Evolutionary conservation across 2,113 vertebrate species (phyloP).

Genomic region (Lasiurus cinereus): DNA sequence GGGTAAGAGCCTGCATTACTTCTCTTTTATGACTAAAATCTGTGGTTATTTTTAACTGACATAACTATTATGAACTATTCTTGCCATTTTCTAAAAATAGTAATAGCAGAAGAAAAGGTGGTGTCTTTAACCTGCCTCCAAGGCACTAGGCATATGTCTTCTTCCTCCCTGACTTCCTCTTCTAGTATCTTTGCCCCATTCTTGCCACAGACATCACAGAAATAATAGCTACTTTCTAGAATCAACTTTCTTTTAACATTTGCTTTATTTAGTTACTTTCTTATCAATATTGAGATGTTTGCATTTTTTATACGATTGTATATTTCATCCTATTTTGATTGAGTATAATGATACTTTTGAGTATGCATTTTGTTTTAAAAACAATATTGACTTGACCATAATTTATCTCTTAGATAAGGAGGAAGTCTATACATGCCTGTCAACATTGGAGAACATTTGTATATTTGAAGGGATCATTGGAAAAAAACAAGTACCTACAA

Average conservation of each 20-base stretch:
- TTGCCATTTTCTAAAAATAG: conserved; percentile 19
- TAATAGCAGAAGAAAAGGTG: background rate
- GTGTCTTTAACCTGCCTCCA: background rate
- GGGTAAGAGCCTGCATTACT: conserved; percentile 86
- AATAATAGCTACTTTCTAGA: background rate
- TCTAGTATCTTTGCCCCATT: background rate
- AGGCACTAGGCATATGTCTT: rapidly evolving
- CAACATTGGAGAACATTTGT: background rate
- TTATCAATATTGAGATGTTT: background rate
- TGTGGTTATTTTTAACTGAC: background rate
- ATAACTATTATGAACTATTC: background rate
- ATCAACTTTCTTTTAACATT: background rate
- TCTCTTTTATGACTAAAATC: background rate
- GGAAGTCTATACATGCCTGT: background rate
- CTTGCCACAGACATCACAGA: background rate
- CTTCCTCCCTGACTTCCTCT: background rate
- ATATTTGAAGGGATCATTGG: background rate
- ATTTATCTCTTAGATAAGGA: background rate
- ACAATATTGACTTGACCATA: background rate
- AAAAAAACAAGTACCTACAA: background rate
- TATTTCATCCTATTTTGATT: conserved; percentile 40
- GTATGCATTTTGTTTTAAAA: conserved; percentile 48
- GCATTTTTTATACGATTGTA: background rate
- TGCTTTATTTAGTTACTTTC: conserved; percentile 6
- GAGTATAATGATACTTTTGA: conserved; percentile 15